Evolutionary conservation across 2,888 invertebrate genomes (phyloP).

Genomic region (Nipponacmea schrenckii): DNA sequence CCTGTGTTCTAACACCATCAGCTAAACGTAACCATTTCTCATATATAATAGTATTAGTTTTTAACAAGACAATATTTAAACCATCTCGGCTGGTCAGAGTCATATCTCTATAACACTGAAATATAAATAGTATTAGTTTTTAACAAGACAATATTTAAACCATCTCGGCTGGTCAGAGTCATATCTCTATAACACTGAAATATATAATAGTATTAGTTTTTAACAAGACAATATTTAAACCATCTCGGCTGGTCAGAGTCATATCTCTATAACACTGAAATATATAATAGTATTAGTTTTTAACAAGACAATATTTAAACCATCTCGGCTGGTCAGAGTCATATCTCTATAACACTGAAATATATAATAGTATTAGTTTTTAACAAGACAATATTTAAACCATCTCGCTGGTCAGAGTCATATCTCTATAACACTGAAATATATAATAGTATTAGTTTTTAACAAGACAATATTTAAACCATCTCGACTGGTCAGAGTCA

Average conservation of each 20-base stretch:
- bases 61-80: conserved; percentile 81
- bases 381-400: conserved; percentile 82
- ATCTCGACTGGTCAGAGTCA: conserved; percentile 89
- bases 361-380: conserved; percentile 86
- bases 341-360: conserved; percentile 91
- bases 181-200: conserved; percentile 91
- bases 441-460: conserved; percentile 84
- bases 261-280: conserved; percentile 91
- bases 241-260: conserved; percentile 89
- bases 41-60: conserved; percentile 84
- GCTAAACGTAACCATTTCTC: conserved; percentile 89
- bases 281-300: conserved; percentile 86
- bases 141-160: conserved; percentile 82
- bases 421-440: conserved; percentile 90
- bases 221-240: conserved; percentile 82
- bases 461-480: conserved; percentile 85
- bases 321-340: conserved; percentile 89
- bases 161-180: conserved; percentile 89
- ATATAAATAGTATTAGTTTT: conserved; percentile 77
- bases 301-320: conserved; percentile 82
- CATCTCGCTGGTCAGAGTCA: conserved; percentile 91
- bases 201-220: conserved; percentile 86
- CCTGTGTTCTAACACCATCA: conserved; percentile 78
- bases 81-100: conserved; percentile 91
- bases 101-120: conserved; percentile 86